phyloP scores from a whole-genome alignment of 1,140 invertebrate species.

The Sipha flava region DNA sequence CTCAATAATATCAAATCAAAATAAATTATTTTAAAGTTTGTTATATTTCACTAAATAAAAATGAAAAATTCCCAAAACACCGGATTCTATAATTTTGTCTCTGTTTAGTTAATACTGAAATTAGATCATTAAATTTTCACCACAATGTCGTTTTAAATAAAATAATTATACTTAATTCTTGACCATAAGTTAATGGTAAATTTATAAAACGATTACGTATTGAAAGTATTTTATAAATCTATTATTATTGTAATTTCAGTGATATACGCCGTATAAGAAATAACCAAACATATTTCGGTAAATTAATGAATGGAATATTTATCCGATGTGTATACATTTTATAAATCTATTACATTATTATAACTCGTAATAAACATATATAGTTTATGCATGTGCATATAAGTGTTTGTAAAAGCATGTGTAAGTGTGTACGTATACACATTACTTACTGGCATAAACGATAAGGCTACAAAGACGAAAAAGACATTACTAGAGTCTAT shows the following conservation, averaged over 20 bases:
- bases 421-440: background rate
- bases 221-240: background rate
- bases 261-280: background rate
- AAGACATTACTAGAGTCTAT: background rate
- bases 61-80: too few species aligned
- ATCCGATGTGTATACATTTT: background rate
- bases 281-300: background rate
- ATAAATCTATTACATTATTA: background rate
- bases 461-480: background rate
- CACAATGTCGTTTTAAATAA: background rate
- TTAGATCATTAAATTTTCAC: too few species aligned
- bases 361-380: background rate
- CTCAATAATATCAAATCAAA: too few species aligned
- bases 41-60: too few species aligned
- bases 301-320: background rate
- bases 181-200: background rate
- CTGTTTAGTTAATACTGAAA: too few species aligned
- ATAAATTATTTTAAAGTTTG: too few species aligned
- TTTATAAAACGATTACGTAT: background rate
- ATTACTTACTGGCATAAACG: background rate
- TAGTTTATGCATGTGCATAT: background rate
- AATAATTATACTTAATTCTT: background rate
- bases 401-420: background rate
- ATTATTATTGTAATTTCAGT: background rate
- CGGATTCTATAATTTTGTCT: too few species aligned